These are phyloP conservation scores for Leucania comma DNA, from an alignment of 2,888 invertebrate genomes.

Conservation along the genomic window DNA sequence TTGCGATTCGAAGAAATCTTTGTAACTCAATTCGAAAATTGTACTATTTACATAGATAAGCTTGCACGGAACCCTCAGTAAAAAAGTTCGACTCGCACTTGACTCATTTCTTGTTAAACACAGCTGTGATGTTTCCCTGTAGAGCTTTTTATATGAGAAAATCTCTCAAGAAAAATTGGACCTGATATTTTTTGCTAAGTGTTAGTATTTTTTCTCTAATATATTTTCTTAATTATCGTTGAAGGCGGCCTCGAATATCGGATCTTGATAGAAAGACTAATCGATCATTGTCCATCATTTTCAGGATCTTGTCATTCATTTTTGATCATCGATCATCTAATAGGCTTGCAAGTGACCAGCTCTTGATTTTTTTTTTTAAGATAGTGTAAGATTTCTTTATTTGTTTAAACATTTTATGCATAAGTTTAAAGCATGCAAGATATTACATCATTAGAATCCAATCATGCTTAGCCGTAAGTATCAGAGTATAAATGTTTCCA, in stretches of 20 bases:
- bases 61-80: no score
- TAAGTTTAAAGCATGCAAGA: neutral
- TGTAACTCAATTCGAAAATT: no score
- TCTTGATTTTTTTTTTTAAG: neutral
- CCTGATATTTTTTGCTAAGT: neutral
- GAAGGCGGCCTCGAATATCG: slow-evolving; percentile 14
- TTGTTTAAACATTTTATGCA: neutral
- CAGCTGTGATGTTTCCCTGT: neutral
- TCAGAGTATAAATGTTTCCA: no score
- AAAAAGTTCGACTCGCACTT: no score
- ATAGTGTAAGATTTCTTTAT: neutral
- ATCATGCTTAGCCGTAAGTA: no score
- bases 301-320: slow-evolving; percentile 13
- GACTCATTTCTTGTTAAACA: neutral
- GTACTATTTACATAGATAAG: no score
- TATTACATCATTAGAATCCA: no score
- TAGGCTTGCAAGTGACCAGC: neutral
- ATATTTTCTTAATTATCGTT: slow-evolving; percentile 21
- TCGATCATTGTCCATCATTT: slow-evolving; percentile 40
- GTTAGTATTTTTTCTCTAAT: slow-evolving; percentile 15
- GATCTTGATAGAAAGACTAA: slow-evolving; percentile 20
- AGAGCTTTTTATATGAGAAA: neutral
- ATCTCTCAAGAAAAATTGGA: neutral
- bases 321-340: slow-evolving; percentile 20
- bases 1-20: no score